Evolutionary conservation across 2,797 vertebrate species (phyloP).

Genomic region (Pseudotriccus pelzelni): DNA sequence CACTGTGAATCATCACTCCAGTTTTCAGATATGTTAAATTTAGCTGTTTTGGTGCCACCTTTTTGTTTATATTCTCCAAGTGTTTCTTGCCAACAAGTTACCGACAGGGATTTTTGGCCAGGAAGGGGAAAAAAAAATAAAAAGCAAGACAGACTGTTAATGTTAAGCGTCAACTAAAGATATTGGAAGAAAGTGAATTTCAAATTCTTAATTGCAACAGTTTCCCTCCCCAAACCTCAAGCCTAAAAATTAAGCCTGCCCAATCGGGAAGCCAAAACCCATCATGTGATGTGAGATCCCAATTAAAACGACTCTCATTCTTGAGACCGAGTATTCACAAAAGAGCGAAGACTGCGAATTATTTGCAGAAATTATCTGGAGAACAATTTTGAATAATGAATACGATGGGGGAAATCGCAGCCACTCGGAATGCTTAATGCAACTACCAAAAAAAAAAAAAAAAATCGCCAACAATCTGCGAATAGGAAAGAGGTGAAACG

Average conservation of each 20-base stretch:
- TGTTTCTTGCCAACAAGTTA: constrained; percentile 45
- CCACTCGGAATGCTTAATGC: constrained; percentile 39
- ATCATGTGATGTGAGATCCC: constrained; percentile 33
- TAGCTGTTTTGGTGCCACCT: constrained; percentile 34
- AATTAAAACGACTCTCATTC: constrained; percentile 42
- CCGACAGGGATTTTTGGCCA: constrained; percentile 41
- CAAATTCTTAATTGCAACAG: constrained; percentile 15
- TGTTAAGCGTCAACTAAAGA: background rate
- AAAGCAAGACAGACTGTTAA: background rate
- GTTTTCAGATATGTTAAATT: constrained; percentile 51
- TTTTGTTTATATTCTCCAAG: constrained; percentile 58
- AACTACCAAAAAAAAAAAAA: background rate
- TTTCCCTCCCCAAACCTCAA: background rate
- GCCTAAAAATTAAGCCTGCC: constrained; percentile 18
- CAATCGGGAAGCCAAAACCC: constrained; percentile 1
- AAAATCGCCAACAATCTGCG: background rate
- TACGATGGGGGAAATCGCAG: background rate
- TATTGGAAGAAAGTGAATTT: constrained; percentile 23
- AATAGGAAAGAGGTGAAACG: background rate
- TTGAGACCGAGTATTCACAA: background rate
- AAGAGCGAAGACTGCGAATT: constrained; percentile 37
- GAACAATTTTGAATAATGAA: constrained; percentile 60
- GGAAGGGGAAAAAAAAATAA: background rate
- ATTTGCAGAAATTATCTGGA: constrained; percentile 58
- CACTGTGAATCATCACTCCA: constrained; percentile 35